phyloP scores from a whole-genome alignment of 2,797 vertebrate genomes.

The Meriones psammophilus region DNA sequence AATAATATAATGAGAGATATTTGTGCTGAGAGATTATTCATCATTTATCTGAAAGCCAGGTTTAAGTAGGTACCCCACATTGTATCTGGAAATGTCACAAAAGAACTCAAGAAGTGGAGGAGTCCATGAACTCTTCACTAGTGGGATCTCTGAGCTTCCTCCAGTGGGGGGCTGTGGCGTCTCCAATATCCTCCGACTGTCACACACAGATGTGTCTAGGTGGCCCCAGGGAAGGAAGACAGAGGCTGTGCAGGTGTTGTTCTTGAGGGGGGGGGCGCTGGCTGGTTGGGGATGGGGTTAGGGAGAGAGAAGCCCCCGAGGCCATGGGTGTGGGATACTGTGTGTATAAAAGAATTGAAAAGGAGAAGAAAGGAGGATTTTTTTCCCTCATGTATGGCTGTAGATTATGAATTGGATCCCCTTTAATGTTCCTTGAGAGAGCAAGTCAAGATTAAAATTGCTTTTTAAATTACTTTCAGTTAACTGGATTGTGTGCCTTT shows the following conservation, averaged over 20 bases:
- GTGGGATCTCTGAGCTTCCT: neutral
- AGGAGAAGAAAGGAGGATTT: slow-evolving; percentile 49
- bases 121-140: neutral
- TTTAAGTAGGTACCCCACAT: neutral
- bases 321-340: neutral
- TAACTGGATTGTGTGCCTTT: slow-evolving; percentile 82
- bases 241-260: slow-evolving; percentile 45
- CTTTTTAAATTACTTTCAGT: slow-evolving; percentile 84
- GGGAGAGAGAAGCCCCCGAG: neutral
- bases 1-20: neutral
- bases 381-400: slow-evolving; percentile 27
- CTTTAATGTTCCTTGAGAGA: slow-evolving; percentile 78
- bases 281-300: neutral
- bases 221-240: neutral
- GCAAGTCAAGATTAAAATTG: slow-evolving; percentile 82
- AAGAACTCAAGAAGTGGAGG: neutral
- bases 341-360: neutral
- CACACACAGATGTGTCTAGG: slow-evolving; percentile 2
- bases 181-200: neutral
- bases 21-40: neutral
- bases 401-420: slow-evolving; percentile 73
- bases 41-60: slow-evolving; percentile 26
- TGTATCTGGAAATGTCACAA: slow-evolving; percentile 44
- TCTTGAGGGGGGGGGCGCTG: neutral
- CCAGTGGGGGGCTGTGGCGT: neutral